Base-by-base conservation (phyloP, 2,888 invertebrate species). In the Phragmatobia fuliginosa region DNA sequence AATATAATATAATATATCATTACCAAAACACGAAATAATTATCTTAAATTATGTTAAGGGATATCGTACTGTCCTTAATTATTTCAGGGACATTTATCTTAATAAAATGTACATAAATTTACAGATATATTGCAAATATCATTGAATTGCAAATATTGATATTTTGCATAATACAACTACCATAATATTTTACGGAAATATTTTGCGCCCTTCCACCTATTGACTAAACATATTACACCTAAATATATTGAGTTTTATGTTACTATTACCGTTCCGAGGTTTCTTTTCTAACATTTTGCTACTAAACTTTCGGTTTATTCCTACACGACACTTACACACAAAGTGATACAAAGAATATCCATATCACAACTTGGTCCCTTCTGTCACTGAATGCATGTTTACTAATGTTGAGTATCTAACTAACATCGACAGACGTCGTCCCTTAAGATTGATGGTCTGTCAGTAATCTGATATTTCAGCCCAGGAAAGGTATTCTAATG, bases 361-460 rank as follows among this genome's bases (percentile, higher is more conserved):
- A 21, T 21, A 7, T 45, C 32, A 45, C 32, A 21, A 38, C 8
- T 52, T 25, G 1, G 6, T 38, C 52, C 61, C 21, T 68, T 80
- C 62, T 65, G 64, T 38, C 66, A 66, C 41, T 77, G 70, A 70
- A 68, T 70, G 14, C 59, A 64, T 73, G 67, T 72, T 68, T 66
- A 79, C 56, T 41, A 67, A 74, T 67, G 31, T 52, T 58, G 67
- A 67, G 74, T 72, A 66, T 52, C 8, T 36, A 66, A 65, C 60
- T 58, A 6, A 45, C 32, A 68, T 67, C 18, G 38, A 60, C 52
- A 16, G 41, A 45, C 45, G 11, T 45, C 31, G 28, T 66, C 60
- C 16, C 52, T 18, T 45, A 21, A 49, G 52, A 38, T 45, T 64
- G 65, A 66, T 62, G 58, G 59, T 60, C n/a, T n/a, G n/a, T n/a